A percentile compares a stretch with the other conserved stretches of the same genome.
phyloP scores from a whole-genome alignment of 2,797 vertebrate genomes.

The Pempheris klunzingeri region DNA sequence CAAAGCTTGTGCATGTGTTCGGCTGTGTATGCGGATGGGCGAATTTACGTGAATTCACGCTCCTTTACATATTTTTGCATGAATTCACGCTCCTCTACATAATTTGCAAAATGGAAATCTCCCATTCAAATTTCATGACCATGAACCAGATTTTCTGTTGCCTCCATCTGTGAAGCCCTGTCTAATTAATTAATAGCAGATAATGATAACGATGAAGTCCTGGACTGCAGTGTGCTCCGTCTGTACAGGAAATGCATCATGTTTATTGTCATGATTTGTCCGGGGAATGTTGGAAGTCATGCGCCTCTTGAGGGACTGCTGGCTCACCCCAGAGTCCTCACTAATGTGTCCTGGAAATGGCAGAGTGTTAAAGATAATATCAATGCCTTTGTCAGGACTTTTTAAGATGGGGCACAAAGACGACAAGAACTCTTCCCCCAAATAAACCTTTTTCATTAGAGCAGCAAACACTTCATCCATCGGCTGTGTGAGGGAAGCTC shows the following conservation, averaged over 20 bases:
- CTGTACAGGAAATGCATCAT: conserved; percentile 51
- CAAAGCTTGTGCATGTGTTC: conserved; percentile 61
- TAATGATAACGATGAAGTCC: background rate
- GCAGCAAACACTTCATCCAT: conserved; percentile 86
- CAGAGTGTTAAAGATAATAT: conserved; percentile 83
- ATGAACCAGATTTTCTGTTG: conserved; percentile 12
- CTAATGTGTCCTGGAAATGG: conserved; percentile 84
- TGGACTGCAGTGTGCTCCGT: conserved; percentile 19
- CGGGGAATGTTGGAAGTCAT: conserved; percentile 46
- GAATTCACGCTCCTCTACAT: conserved; percentile 34
- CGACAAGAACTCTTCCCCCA: conserved; percentile 70
- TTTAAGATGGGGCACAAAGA: conserved; percentile 79
- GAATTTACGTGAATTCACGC: conserved; percentile 48
- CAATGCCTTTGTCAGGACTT: conserved; percentile 80
- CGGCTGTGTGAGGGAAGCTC: conserved; percentile 57
- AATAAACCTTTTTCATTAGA: conserved; percentile 89
- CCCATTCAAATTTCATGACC: conserved; percentile 16
- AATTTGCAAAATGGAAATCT: conserved; percentile 32
- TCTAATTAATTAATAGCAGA: conserved; percentile 47
- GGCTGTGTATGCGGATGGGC: conserved; percentile 18
- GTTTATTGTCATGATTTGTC: conserved; percentile 42
- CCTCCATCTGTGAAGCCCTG: conserved; percentile 12
- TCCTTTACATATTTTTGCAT: conserved; percentile 53
- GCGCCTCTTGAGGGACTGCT: conserved; percentile 9
- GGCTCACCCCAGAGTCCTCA: conserved; percentile 52